Evolutionary conservation across 2,113 vertebrate genomes (phyloP).

Genomic region (Platycercus adscitus): DNA sequence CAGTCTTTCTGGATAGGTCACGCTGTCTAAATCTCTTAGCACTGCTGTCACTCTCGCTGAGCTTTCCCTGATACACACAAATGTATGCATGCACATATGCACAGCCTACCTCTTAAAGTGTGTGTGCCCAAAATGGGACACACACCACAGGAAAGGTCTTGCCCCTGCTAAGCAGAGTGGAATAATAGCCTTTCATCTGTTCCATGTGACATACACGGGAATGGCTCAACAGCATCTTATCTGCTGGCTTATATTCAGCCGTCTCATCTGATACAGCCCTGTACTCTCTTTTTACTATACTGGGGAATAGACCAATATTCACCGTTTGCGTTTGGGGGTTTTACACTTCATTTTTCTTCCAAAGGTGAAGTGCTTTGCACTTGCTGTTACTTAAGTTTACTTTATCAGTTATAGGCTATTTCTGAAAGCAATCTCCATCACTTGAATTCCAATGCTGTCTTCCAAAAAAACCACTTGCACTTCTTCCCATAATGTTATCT

Average conservation of each 20-base stretch:
- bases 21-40: background rate
- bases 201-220: background rate
- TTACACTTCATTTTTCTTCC: background rate
- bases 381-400: background rate
- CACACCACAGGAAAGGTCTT: background rate
- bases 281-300: background rate
- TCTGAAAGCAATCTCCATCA: background rate
- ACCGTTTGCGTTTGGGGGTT: background rate
- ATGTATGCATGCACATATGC: background rate
- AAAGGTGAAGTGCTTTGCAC: background rate
- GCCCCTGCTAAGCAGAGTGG: background rate
- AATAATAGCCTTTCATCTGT: slow-evolving; percentile 20
- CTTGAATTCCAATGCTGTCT: background rate
- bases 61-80: background rate
- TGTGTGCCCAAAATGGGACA: background rate
- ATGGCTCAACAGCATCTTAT: background rate
- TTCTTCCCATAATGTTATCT: background rate
- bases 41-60: background rate
- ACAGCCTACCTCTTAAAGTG: background rate
- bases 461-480: background rate
- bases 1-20: background rate
- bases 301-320: background rate
- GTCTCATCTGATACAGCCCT: background rate
- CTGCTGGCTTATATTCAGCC: background rate
- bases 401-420: background rate